Base-by-base conservation (phyloP, 2,888 invertebrate species). In the Cephus pygmeus region DNA sequence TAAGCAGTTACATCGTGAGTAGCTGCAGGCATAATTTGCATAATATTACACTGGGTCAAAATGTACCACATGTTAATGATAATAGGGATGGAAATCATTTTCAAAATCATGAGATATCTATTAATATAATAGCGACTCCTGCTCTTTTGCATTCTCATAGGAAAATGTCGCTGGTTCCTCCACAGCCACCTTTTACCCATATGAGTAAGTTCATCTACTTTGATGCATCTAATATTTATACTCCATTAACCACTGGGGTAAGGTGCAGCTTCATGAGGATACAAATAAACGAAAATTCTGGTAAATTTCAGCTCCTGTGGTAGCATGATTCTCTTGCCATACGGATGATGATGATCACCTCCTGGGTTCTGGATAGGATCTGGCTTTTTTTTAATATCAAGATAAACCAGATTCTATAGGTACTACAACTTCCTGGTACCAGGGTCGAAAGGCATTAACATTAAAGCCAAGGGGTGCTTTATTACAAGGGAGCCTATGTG, bases 121-220 rank as follows among this genome's bases (percentile, higher is more conserved):
- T 90, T 81, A 90, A 88, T 79, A 85, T 90, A 78, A 89, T 90
- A 76, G 87, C 90, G 33, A 85, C 89, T 23, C 87, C 89, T 69
- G 89, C 86, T 35, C 81, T 85, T 68, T 82, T 89, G 75, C 86
- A 89, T 69, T 81, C 87, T 23, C 90, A 90, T 79, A 87, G 87
- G 79, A 90, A 90, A 83, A 88, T 90, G 84, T 79, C 89, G 71
- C 84, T 90, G 33, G 86, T 87, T 76, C 86, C 89, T 34, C 89
- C 90, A 6, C 89, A 89, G n/a, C 83, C 88, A 12, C 85, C 81
- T 77, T 83, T 85, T 77, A 84, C 86, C 34, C 89, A 89, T 68
- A 86, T 90, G 84, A 90, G 90, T 90, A 84, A 87, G 88, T 82
- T 56, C 9, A 23, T 56, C 2, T 56, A 23, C 56, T 56, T 56